Evolutionary conservation across 2,888 invertebrate genomes (phyloP), one percentile per base, ranked within the genome.

Genomic region (Malacosoma neustria): DNA sequence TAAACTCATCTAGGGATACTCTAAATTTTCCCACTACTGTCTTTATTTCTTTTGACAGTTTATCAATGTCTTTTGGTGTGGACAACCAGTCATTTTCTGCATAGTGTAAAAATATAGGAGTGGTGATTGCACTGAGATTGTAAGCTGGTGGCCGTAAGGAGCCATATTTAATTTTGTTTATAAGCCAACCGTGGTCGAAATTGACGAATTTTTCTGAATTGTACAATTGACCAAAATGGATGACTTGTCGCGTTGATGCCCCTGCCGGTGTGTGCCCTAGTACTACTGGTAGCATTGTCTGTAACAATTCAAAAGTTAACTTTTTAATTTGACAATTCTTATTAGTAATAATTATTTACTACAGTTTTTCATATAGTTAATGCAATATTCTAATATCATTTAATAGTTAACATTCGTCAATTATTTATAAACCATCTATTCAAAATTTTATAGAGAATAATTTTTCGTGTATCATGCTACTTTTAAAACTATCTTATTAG

Each of bases 21-120:
- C 74, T 62, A 44, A 74, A 82, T 49, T 79, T 77, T n/a, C 85
- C 87, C 1, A 87, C 48, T 0, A 71, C 69, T 7, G 74, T 67
- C 9, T 73, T 69, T 1, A 89, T 57, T 54, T 79, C 67, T 29
- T 48, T 45, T n/a, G 72, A 62, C 13, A 88, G 49, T 43, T 48
- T 71, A 13, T 73, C 55, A 0, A 88, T 85, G 43, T 88, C 88
- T 13, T 53, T 48, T 1, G 74, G 73, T 7, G 80, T 67, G 0
- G 88, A 80, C 1, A 89, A 58, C 79, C 79, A 81, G 48, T 89
- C 89, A 30, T 87, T 81, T 14, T 85, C 80, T 4, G 80, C 66
- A 44, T 88, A 88, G 48, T 87, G 84, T 0, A 89, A 61, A 41
- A 76, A 81, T 4, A 88, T 61, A 0, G 88, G 88, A 1, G 79